phyloP scores from a whole-genome alignment of 2,797 vertebrate genomes.

The Chiloscyllium punctatum region DNA sequence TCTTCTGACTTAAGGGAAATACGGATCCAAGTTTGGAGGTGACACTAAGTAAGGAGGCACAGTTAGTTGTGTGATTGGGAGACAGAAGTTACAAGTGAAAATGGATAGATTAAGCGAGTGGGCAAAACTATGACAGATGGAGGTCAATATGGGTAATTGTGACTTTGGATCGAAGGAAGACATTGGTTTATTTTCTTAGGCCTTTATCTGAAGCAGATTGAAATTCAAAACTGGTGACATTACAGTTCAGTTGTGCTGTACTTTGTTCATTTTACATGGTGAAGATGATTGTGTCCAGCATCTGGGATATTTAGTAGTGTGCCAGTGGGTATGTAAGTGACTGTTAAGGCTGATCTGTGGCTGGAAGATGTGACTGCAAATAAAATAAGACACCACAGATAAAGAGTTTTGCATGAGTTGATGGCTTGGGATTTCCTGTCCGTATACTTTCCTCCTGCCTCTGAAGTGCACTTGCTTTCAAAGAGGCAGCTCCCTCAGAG shows the following conservation, averaged over 20 bases:
- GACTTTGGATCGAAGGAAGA: neutral
- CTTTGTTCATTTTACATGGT: no score
- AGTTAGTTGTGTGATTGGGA: neutral
- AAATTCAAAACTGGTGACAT: neutral
- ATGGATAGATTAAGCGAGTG: neutral
- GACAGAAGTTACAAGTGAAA: neutral
- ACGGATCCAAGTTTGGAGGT: neutral
- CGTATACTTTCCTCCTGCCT: no score
- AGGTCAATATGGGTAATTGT: neutral
- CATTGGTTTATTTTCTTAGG: neutral
- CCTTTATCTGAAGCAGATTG: neutral
- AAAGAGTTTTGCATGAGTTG: no score
- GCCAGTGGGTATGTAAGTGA: no score
- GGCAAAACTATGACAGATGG: neutral
- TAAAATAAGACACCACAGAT: no score
- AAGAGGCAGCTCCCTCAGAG: no score
- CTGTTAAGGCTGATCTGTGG: no score
- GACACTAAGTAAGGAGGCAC: neutral
- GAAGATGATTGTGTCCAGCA: no score
- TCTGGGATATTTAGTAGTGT: no score
- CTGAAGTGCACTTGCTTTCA: no score
- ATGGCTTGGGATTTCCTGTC: no score
- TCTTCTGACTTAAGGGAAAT: neutral
- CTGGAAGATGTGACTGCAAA: no score
- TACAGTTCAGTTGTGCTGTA: neutral